Percentiles rank a stretch among this genome's conserved stretches.
These are phyloP conservation scores for Drosophila cracens DNA, from an alignment of 2,888 invertebrate species.

Conservation along the genomic window DNA sequence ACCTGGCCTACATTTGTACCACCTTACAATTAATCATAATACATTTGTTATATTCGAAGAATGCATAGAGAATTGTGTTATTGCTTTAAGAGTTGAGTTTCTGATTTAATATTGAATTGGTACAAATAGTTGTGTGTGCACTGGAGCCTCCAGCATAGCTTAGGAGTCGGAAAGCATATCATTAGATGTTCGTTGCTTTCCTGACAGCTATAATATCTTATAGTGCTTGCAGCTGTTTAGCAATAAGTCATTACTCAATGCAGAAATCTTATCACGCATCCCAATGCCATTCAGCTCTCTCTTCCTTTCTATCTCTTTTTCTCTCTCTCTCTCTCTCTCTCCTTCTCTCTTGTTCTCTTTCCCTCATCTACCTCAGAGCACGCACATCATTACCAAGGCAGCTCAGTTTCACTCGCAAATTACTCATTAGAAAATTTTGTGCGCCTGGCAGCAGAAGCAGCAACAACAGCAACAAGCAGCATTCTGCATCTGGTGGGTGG, in stretches of 20 bases:
- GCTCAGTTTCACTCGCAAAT: slow-evolving; percentile 56
- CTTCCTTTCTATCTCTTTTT: neutral
- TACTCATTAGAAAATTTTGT: slow-evolving; percentile 74
- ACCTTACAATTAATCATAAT: neutral
- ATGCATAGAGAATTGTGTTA: neutral
- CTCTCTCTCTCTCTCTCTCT: neutral
- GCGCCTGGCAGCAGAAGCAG: slow-evolving; percentile 27
- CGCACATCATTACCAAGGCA: slow-evolving; percentile 65
- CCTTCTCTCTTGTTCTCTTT: neutral
- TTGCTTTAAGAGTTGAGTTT: neutral
- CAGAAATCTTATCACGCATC: slow-evolving; percentile 62
- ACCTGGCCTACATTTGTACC: neutral
- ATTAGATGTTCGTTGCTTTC: slow-evolving; percentile 15
- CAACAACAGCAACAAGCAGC: slow-evolving; percentile 17
- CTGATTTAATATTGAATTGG: neutral
- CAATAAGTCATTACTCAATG: slow-evolving; percentile 59
- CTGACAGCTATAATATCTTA: slow-evolving; percentile 26
- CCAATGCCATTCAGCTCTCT: slow-evolving; percentile 4
- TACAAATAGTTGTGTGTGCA: neutral
- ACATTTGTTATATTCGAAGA: neutral
- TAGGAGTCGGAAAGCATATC: slow-evolving; percentile 20
- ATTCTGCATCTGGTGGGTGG: slow-evolving; percentile 58
- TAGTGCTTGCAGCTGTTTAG: slow-evolving; percentile 50
- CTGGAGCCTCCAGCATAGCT: neutral
- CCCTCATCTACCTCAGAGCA: slow-evolving; percentile 23